Conservation (phyloP, 2,888 invertebrate genomes). For the Raillietiella orientalis region DNA sequence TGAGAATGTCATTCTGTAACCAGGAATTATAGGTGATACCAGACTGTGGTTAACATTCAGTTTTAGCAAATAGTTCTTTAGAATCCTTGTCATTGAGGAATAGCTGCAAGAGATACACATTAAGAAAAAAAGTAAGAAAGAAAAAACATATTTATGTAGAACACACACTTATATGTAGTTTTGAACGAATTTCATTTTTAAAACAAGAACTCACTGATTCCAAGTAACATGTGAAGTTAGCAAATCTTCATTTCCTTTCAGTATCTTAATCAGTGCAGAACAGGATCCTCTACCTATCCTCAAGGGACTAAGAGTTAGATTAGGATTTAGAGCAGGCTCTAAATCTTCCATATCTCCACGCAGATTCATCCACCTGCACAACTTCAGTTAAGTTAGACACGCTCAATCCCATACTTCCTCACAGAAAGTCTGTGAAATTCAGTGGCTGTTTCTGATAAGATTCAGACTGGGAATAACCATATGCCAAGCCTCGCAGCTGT, state of each 20-base stretch:
- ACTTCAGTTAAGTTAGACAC: constrained; percentile 2
- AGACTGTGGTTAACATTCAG: constrained; percentile 22
- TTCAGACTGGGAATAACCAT: constrained; percentile 35
- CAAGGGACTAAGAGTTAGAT: not conserved
- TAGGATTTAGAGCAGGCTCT: constrained; percentile 12
- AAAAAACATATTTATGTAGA: not conserved
- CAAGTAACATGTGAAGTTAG: constrained; percentile 49
- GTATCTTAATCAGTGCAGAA: constrained; percentile 28
- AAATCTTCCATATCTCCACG: constrained; percentile 38
- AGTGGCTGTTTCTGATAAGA: constrained; percentile 20
- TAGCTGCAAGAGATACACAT: constrained; percentile 19
- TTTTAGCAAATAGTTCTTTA: constrained; percentile 50
- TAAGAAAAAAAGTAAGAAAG: too few species aligned
- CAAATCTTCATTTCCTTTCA: constrained; percentile 20
- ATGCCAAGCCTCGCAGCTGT: constrained; percentile 41
- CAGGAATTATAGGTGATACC: constrained; percentile 20
- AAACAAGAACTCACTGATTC: constrained; percentile 12
- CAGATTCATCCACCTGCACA: constrained; percentile 30
- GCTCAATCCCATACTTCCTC: constrained; percentile 7
- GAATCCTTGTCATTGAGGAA: constrained; percentile 41
- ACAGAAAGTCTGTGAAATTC: constrained; percentile 26
- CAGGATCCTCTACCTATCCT: constrained; percentile 16
- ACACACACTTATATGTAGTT: not conserved
- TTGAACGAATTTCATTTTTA: not conserved
- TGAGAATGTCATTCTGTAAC: constrained; percentile 34